Evolutionary conservation across 2,888 invertebrate species (phyloP), one percentile per base, ranked within the genome.

Genomic region (Tortricodes alternella): DNA sequence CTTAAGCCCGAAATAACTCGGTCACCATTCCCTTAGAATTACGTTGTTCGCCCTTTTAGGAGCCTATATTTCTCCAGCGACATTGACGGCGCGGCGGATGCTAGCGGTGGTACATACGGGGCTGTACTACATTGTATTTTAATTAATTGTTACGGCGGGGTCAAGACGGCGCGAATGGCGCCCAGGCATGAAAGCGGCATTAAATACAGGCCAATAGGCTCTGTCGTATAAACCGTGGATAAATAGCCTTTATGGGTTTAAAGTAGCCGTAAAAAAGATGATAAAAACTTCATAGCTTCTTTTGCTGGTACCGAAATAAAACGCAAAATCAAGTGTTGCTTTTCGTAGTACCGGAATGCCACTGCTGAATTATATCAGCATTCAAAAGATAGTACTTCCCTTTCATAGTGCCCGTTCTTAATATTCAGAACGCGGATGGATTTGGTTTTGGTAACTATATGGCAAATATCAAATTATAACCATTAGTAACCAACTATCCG

Each of bases 61-160:
- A 66, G 67, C 67, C 59, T 68, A 66, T 74, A 73, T 71, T 72
- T 71, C 72, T 73, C 70, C 64, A 61, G 61, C 59, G 60, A 66
- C 66, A 65, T 72, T 70, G 73, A 73, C 66, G 66, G 65, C 65
- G 62, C 66, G 66, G 65, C 65, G 62, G 62, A 53, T 51, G 57
- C 59, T 67, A 63, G 64, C 63, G 55, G 62, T 62, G 63, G 66
- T 64, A 58, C 59, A 35, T 59, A 48, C 49, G 53, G 53, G 58
- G 58, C 67, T 66, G 74, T 80, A 84, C n/a, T n/a, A n/a, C 79
- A 80, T 83, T 85, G 85, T 80, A 77, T 80, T 84, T 80, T 85
- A 87, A 88, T 89, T 88, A 89, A 89, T 88, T 84, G 86, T 86
- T 84, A 84, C 77, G 63, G 77, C 75, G 60, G 62, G 76, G 76